phyloP scores from a whole-genome alignment of 1,140 invertebrate genomes.

The Polyergus mexicanus region DNA sequence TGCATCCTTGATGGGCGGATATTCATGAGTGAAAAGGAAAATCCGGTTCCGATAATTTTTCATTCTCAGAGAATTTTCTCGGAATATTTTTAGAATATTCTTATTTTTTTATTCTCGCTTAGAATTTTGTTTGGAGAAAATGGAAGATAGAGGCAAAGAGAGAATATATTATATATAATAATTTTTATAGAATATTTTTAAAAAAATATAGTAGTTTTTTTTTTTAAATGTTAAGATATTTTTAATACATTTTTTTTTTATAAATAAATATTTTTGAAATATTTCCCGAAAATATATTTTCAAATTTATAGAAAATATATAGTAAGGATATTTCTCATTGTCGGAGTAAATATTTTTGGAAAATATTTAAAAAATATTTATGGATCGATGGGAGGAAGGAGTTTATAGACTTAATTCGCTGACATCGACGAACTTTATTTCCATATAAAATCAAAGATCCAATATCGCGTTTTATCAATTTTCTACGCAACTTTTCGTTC shows the following conservation, averaged over 20 bases:
- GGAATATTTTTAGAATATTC: neutral
- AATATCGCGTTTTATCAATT: conserved; percentile 52
- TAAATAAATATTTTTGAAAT: neutral
- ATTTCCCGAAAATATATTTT: neutral
- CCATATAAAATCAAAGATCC: neutral
- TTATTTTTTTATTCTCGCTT: neutral
- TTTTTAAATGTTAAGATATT: neutral
- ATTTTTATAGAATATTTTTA: too few relatives aligned
- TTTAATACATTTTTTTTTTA: neutral
- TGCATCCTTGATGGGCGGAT: neutral
- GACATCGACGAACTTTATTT: neutral
- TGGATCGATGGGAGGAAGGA: neutral
- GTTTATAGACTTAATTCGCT: neutral
- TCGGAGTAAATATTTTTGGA: neutral
- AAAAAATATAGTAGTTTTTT: neutral
- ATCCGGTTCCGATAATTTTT: neutral
- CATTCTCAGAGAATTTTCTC: conserved; percentile 13
- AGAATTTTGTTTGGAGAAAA: neutral
- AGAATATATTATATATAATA: too few relatives aligned
- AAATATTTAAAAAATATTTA: neutral
- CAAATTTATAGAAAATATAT: too few relatives aligned
- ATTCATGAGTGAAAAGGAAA: neutral
- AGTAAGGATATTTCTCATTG: too few relatives aligned
- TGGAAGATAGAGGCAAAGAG: too few relatives aligned
- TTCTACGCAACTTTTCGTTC: conserved; percentile 71